phyloP scores from a whole-genome alignment of 2,113 vertebrate species.

The Irena cyanogastra region DNA sequence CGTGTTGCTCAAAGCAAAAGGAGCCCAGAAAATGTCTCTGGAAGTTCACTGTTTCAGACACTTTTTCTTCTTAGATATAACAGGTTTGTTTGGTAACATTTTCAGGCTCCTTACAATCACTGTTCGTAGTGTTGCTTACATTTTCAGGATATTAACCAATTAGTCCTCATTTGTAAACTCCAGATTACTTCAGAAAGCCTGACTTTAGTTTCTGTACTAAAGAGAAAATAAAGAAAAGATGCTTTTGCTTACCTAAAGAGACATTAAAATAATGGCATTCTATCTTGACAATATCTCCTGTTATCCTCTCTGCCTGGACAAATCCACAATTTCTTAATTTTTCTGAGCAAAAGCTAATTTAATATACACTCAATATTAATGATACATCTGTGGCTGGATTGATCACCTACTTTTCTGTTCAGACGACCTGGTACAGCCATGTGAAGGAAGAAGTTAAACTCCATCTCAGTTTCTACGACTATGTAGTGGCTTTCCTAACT shows the following conservation, averaged over 20 bases:
- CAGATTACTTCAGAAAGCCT: neutral
- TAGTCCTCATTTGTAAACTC: neutral
- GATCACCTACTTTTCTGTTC: neutral
- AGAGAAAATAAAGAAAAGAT: neutral
- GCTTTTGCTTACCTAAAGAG: neutral
- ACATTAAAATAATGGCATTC: neutral
- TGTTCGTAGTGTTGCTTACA: neutral
- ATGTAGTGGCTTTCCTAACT: neutral
- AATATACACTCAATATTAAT: neutral
- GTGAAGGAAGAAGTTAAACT: neutral
- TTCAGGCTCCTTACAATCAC: neutral
- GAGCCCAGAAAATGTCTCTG: conserved; percentile 42
- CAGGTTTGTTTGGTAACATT: neutral
- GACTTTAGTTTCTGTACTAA: neutral
- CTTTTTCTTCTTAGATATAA: neutral
- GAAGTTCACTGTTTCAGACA: conserved; percentile 13
- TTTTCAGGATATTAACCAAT: neutral
- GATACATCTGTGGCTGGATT: neutral
- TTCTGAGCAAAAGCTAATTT: neutral
- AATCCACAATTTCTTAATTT: neutral
- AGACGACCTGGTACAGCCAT: accelerated
- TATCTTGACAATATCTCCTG: neutral
- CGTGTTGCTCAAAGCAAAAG: conserved; percentile 33
- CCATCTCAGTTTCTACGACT: neutral
- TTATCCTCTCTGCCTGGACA: neutral